Conservation (phyloP, 2,113 vertebrate genomes). For the Pungitius pungitius region DNA sequence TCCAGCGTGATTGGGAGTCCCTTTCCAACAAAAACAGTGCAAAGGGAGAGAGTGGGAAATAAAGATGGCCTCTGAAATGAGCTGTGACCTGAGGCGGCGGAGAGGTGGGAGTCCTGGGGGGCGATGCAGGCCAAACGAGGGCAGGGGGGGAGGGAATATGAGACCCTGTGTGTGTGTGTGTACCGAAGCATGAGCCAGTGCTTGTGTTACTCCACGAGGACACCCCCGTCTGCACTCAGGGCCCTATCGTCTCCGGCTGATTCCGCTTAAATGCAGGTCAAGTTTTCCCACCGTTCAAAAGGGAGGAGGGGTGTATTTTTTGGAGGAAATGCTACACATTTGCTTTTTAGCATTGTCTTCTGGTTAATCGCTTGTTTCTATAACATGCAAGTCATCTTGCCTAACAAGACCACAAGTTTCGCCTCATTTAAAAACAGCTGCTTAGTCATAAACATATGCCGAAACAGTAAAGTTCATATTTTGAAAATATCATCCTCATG, state of each 20-base stretch:
- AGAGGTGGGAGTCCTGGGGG: constrained; percentile 50
- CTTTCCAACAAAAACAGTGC: constrained; percentile 37
- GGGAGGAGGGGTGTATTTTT: neutral
- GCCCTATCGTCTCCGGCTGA: constrained; percentile 15
- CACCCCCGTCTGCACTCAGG: constrained; percentile 36
- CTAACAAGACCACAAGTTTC: neutral
- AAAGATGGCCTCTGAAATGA: constrained; percentile 55
- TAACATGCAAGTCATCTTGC: neutral
- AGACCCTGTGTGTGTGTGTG: constrained; percentile 21
- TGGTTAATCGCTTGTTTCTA: too few relatives aligned
- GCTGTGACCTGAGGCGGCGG: constrained; percentile 57
- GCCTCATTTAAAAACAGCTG: neutral
- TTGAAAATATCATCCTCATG: neutral
- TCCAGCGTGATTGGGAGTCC: constrained; percentile 19
- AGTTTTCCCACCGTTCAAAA: constrained; percentile 62
- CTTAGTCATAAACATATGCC: neutral
- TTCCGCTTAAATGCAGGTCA: constrained; percentile 65
- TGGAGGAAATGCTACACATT: neutral
- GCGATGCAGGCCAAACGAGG: constrained; percentile 18
- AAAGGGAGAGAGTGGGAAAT: constrained; percentile 23
- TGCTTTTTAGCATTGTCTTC: neutral
- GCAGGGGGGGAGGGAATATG: constrained; percentile 22
- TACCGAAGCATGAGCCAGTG: neutral
- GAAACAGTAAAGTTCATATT: neutral
- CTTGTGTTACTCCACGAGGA: constrained; percentile 56